A percentile compares a stretch with the other conserved stretches of the same genome.
Evolutionary conservation across 92 coral and sea anemone species (phyloP).

Genomic region (Epizoanthus stellaris): DNA sequence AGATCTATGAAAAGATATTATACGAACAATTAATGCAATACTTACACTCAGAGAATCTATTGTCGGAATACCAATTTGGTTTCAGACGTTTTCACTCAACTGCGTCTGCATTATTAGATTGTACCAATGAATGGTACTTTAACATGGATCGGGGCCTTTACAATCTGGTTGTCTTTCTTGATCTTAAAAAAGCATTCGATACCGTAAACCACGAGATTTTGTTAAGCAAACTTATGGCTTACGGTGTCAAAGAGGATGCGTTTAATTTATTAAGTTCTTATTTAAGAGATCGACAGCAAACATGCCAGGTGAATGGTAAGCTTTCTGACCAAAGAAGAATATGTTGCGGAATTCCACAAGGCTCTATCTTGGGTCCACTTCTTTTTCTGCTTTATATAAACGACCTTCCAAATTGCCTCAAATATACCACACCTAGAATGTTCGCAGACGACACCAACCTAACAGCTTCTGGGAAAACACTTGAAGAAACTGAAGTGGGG

Average conservation of each 20-base stretch:
- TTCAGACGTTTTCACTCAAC: not conserved
- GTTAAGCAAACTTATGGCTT: not conserved
- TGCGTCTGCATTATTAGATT: not conserved
- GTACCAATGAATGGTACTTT: slow-evolving; percentile 1
- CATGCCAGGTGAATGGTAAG: not conserved
- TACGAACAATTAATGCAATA: too few relatives aligned
- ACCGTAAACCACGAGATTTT: slow-evolving; percentile 26
- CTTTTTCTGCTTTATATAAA: slow-evolving; percentile 39
- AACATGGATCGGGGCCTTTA: not conserved
- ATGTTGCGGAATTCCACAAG: slow-evolving; percentile 31
- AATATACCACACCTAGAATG: not conserved
- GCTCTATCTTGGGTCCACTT: slow-evolving; percentile 28
- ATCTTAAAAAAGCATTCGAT: slow-evolving; percentile 19
- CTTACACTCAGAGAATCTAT: too few relatives aligned
- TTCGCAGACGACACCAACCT: slow-evolving; percentile 46
- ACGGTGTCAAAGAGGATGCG: not conserved
- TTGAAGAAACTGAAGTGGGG: not conserved
- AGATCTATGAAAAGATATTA: not conserved
- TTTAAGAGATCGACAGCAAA: slow-evolving; percentile 12
- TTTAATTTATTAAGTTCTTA: not conserved
- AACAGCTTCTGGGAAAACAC: not conserved
- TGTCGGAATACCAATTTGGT: too few relatives aligned
- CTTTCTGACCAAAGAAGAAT: not conserved
- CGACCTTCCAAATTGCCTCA: slow-evolving; percentile 18
- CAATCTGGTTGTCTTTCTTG: too few relatives aligned